A percentile compares a stretch with the other conserved stretches of the same genome.
Conservation (phyloP, 2,797 vertebrate genomes). For the Eulemur rubriventer region DNA sequence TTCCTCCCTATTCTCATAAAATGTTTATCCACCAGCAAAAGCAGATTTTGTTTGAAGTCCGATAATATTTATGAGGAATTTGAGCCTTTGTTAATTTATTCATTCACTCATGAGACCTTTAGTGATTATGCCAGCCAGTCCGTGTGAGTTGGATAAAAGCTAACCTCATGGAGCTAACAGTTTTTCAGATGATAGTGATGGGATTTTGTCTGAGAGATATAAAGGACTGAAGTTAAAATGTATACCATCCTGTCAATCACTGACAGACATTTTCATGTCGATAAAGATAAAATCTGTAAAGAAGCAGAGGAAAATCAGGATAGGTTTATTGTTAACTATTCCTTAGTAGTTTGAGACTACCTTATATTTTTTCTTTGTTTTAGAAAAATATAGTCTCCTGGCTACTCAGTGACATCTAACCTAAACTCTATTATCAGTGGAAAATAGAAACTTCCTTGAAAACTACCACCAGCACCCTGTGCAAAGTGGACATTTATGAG, state of each 20-base stretch:
- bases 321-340: background rate
- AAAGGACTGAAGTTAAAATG: background rate
- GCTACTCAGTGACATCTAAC: background rate
- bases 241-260: background rate
- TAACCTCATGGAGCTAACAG: background rate
- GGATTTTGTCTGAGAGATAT: slow-evolving; percentile 9
- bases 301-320: background rate
- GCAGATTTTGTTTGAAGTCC: background rate
- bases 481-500: slow-evolving; percentile 19
- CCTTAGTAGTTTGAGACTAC: background rate
- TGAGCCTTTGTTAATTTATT: background rate
- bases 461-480: background rate
- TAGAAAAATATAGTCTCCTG: slow-evolving; percentile 1
- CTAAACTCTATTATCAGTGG: background rate
- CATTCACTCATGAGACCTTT: background rate
- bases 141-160: background rate
- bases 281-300: slow-evolving; percentile 35
- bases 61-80: background rate
- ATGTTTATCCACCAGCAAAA: background rate
- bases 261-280: background rate
- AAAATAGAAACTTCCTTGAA: slow-evolving; percentile 24
- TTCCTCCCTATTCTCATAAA: background rate
- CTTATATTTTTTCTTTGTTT: background rate
- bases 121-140: background rate
- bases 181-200: background rate